A percentile compares a stretch with the other conserved stretches of the same genome.
phyloP scores from a whole-genome alignment of 2,113 vertebrate species.

The Austrofundulus limnaeus region DNA sequence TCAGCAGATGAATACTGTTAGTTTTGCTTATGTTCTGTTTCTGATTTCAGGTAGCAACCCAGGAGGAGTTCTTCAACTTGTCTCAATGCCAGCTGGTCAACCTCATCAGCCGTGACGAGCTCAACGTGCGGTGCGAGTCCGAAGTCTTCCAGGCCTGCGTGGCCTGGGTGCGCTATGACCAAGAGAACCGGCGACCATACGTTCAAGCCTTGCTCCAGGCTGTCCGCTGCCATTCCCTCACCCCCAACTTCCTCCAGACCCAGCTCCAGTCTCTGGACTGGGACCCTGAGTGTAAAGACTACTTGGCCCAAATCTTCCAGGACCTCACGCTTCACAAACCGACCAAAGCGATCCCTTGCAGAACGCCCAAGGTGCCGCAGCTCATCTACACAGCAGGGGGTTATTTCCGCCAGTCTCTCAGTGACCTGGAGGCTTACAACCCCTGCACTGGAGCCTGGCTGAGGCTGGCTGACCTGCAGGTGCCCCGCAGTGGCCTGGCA shows the following conservation, averaged over 20 bases:
- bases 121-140: conserved; percentile 95
- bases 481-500: conserved; percentile 89
- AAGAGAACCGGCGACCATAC: conserved; percentile 83
- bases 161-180: conserved; percentile 92
- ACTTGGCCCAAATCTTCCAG: conserved; percentile 90
- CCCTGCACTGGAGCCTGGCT: conserved; percentile 84
- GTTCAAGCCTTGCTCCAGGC: conserved; percentile 90
- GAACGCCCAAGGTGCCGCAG: conserved; percentile 87
- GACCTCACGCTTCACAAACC: conserved; percentile 93
- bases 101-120: conserved; percentile 91
- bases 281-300: conserved; percentile 91
- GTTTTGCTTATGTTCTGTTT: neutral
- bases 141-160: conserved; percentile 95
- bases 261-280: conserved; percentile 90
- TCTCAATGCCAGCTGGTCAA: conserved; percentile 93
- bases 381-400: conserved; percentile 92
- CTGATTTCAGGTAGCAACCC: conserved; percentile 85
- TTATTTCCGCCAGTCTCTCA: conserved; percentile 88
- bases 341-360: conserved; percentile 79
- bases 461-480: conserved; percentile 84
- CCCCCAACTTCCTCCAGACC: conserved; percentile 89
- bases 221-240: conserved; percentile 93
- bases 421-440: conserved; percentile 88
- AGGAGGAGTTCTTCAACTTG: conserved; percentile 94
- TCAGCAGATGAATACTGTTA: too few relatives aligned